A percentile compares a stretch with the other conserved stretches of the same genome.
Evolutionary conservation across 23 tunicate species (phyloP).

Genomic region (Halocynthia aurantium): DNA sequence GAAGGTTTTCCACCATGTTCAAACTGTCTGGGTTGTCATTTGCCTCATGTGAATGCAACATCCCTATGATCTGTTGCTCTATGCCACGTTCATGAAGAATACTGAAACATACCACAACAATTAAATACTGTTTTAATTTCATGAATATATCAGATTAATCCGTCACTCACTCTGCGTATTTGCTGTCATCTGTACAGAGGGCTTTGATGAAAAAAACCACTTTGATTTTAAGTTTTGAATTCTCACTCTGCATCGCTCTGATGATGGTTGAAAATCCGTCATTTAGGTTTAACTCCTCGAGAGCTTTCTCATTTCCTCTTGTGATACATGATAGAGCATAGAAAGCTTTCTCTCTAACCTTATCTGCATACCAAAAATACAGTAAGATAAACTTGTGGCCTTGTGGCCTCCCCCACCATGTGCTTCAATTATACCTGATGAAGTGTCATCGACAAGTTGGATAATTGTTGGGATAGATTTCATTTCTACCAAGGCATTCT

Average conservation of each 20-base stretch:
- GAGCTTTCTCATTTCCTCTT: conserved; percentile 38
- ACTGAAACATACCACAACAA: background rate
- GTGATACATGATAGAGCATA: conserved; percentile 53
- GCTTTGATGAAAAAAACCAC: conserved; percentile 24
- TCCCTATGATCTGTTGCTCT: conserved; percentile 13
- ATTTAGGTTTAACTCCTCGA: conserved; percentile 12
- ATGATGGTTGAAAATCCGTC: conserved; percentile 43
- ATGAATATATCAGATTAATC: background rate
- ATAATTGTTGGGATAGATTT: conserved; percentile 5
- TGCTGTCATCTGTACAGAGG: conserved; percentile 31
- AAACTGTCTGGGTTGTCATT: background rate
- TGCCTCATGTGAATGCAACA: background rate
- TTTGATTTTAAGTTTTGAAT: conserved; percentile 27
- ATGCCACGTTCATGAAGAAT: conserved; percentile 13
- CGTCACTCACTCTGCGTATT: conserved; percentile 9
- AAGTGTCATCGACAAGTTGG: conserved; percentile 1
- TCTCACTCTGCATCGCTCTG: conserved; percentile 24
- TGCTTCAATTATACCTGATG: background rate
- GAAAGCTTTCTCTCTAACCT: conserved; percentile 27
- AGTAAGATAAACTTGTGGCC: background rate
- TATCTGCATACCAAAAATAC: background rate
- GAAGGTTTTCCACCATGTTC: conserved; percentile 3
- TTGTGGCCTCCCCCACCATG: background rate
- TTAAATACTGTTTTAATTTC: background rate
- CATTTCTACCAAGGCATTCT: conserved; percentile 35